These are phyloP conservation scores for Lycocerus yunnanus DNA, from an alignment of 2,888 invertebrate genomes.

Conservation along the genomic window DNA sequence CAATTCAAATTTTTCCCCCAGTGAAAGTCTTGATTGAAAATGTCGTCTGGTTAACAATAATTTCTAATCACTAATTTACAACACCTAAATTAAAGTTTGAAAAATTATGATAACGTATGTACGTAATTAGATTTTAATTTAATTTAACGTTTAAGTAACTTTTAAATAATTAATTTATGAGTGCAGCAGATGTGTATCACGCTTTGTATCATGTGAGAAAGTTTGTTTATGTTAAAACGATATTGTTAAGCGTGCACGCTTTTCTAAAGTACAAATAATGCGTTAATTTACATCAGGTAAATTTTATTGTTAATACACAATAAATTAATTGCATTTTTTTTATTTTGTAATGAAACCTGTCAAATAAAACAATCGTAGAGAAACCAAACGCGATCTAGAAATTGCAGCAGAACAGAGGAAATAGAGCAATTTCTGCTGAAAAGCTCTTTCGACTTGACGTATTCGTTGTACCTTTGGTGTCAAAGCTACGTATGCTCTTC, in stretches of 20 bases:
- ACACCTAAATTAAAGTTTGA: neutral
- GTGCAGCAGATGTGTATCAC: neutral
- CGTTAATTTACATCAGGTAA: neutral
- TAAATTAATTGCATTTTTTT: neutral
- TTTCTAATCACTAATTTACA: neutral
- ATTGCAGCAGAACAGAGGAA: neutral
- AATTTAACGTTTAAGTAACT: neutral
- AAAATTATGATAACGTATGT: neutral
- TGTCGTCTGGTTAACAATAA: neutral
- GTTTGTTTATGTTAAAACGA: neutral
- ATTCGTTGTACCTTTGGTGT: neutral
- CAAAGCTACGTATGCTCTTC: neutral
- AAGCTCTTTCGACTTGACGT: neutral
- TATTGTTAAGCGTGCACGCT: neutral
- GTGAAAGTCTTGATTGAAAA: neutral
- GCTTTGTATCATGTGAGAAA: neutral
- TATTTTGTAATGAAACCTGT: neutral
- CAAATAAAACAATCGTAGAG: neutral
- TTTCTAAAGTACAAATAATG: neutral
- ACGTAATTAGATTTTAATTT: neutral
- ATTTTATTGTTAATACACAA: neutral
- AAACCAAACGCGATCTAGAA: neutral
- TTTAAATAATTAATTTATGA: neutral
- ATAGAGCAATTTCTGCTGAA: neutral
- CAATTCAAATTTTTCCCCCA: neutral